These are phyloP conservation scores for Zoanthus sociatus DNA, from an alignment of 92 coral and sea anemone genomes.

Conservation along the genomic window DNA sequence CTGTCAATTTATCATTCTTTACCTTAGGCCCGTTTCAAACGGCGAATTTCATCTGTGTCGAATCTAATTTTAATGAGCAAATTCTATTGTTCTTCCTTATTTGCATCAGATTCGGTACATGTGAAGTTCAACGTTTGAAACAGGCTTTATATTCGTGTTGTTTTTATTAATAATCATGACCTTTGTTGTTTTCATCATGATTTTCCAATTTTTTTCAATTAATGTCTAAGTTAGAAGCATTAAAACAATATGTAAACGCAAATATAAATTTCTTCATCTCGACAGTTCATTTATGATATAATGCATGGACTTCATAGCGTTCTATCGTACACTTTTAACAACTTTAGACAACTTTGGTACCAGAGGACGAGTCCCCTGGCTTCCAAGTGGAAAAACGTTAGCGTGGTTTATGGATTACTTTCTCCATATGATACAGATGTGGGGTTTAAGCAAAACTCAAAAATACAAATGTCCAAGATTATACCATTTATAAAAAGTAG, in stretches of 20 bases:
- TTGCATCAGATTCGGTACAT: too few species aligned
- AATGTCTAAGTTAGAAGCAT: too few species aligned
- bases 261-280: neutral
- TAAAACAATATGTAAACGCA: neutral
- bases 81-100: too few species aligned
- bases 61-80: too few species aligned
- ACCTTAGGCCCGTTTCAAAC: too few species aligned
- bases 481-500: constrained; percentile 12
- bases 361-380: neutral
- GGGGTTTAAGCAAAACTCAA: neutral
- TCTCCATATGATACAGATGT: neutral
- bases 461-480: neutral
- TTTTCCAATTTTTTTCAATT: too few species aligned
- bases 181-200: too few species aligned
- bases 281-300: neutral
- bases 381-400: neutral
- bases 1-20: neutral
- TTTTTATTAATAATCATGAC: too few species aligned
- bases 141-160: too few species aligned
- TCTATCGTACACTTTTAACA: neutral
- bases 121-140: too few species aligned
- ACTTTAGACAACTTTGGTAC: neutral
- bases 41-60: too few species aligned
- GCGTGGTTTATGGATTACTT: neutral
- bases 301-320: neutral